A percentile compares a stretch with the other conserved stretches of the same genome.
phyloP scores from a whole-genome alignment of 1,140 invertebrate species.

The Arion vulgaris region DNA sequence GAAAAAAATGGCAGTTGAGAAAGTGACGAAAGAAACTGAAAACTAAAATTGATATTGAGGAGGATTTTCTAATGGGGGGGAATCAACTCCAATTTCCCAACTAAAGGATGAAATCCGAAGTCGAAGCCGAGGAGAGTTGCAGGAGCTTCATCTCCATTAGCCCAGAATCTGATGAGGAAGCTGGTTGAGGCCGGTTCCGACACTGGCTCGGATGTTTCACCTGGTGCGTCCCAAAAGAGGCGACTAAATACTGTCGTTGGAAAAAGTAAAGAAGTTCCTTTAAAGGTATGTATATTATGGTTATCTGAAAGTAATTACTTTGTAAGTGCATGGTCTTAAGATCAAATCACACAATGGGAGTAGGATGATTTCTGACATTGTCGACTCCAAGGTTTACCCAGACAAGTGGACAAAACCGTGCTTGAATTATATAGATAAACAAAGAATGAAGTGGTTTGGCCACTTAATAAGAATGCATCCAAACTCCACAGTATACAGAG shows the following conservation, averaged over 20 bases:
- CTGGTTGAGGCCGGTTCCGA: not conserved
- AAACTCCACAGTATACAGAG: too few species aligned
- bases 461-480: too few species aligned
- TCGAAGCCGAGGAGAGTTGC: not conserved
- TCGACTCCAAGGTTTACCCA: too few species aligned
- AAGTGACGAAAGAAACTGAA: not conserved
- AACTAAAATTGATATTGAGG: too few species aligned
- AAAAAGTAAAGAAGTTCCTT: slow-evolving; percentile 32
- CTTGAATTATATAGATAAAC: too few species aligned
- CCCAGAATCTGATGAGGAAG: slow-evolving; percentile 20
- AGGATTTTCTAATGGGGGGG: not conserved
- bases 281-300: slow-evolving; percentile 13
- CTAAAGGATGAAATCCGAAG: slow-evolving; percentile 14
- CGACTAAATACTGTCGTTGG: not conserved
- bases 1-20: slow-evolving; percentile 4
- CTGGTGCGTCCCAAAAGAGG: not conserved
- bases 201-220: not conserved
- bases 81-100: slow-evolving; percentile 17
- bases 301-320: too few species aligned
- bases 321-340: too few species aligned
- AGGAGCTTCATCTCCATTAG: not conserved
- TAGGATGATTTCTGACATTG: too few species aligned
- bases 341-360: too few species aligned
- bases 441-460: too few species aligned
- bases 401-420: too few species aligned